Percentiles rank a stretch among this genome's conserved stretches.
phyloP scores from a whole-genome alignment of 2,113 vertebrate species.

The Macquaria ambigua region DNA sequence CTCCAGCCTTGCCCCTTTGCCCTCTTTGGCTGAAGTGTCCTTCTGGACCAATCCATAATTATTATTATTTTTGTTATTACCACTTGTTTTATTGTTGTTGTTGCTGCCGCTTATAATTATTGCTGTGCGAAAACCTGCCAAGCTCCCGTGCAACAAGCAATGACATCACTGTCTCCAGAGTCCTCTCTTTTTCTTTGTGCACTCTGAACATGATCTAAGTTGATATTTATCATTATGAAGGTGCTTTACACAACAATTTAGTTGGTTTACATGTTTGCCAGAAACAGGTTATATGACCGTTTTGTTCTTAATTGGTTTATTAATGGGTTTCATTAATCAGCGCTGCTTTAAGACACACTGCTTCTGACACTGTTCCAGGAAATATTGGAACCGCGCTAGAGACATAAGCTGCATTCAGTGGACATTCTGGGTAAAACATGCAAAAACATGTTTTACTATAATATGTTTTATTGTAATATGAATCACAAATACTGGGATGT shows the following conservation, averaged over 20 bases:
- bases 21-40: slow-evolving; percentile 14
- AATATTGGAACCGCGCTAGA: neutral
- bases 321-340: slow-evolving; percentile 45
- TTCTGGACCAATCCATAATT: slow-evolving; percentile 20
- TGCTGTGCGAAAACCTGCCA: neutral
- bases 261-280: slow-evolving; percentile 21
- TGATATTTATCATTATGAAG: neutral
- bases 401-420: neutral
- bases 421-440: slow-evolving; percentile 3
- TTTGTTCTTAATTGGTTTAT: slow-evolving; percentile 30
- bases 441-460: neutral
- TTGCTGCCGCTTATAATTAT: neutral
- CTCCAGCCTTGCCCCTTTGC: too few relatives aligned
- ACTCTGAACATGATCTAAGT: neutral
- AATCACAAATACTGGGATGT: slow-evolving; percentile 1
- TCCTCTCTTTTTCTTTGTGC: neutral
- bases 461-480: slow-evolving; percentile 19
- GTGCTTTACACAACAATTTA: neutral
- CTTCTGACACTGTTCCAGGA: neutral
- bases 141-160: neutral
- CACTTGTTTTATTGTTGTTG: slow-evolving; percentile 10
- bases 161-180: neutral
- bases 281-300: neutral
- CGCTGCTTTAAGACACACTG: neutral
- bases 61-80: neutral